Percentiles rank a stretch among this genome's conserved stretches.
Evolutionary conservation across 2,113 vertebrate species (phyloP).

Genomic region (Conger conger): DNA sequence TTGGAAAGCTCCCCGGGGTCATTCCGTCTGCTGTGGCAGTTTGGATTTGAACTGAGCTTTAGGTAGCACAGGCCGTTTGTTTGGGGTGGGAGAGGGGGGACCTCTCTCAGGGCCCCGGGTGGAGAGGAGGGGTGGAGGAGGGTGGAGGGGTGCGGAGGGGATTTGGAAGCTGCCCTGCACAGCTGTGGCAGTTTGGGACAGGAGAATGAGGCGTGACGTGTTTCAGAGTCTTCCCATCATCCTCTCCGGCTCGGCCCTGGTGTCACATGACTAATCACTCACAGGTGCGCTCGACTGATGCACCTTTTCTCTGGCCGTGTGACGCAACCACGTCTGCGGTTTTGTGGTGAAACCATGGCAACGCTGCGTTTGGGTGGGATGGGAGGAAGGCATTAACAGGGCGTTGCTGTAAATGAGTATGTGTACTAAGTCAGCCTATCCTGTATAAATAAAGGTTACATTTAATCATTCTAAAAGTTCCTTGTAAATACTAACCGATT

Average conservation of each 20-base stretch:
- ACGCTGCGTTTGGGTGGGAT: neutral
- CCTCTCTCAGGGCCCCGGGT: too few relatives aligned
- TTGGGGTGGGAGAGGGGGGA: too few relatives aligned
- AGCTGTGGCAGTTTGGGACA: neutral
- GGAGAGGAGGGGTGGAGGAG: neutral
- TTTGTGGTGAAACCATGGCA: neutral
- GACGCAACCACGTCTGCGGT: too few relatives aligned
- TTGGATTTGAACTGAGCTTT: too few relatives aligned
- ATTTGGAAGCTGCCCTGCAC: neutral
- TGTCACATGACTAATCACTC: constrained; percentile 58
- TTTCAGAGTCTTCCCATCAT: constrained; percentile 32
- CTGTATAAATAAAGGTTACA: too few relatives aligned
- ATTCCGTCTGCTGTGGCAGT: too few relatives aligned
- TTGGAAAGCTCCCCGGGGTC: too few relatives aligned
- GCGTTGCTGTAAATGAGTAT: neutral
- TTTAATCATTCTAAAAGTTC: too few relatives aligned
- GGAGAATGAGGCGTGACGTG: constrained; percentile 9
- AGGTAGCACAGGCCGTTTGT: too few relatives aligned
- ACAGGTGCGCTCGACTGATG: constrained; percentile 68
- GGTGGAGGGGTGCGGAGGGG: neutral
- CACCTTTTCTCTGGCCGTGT: too few relatives aligned
- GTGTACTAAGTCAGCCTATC: too few relatives aligned
- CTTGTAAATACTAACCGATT: too few relatives aligned
- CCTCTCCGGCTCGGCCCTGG: constrained; percentile 17
- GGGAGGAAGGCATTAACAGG: neutral